Evolutionary conservation across 2,888 invertebrate species (phyloP).

Genomic region (Allacma fusca): DNA sequence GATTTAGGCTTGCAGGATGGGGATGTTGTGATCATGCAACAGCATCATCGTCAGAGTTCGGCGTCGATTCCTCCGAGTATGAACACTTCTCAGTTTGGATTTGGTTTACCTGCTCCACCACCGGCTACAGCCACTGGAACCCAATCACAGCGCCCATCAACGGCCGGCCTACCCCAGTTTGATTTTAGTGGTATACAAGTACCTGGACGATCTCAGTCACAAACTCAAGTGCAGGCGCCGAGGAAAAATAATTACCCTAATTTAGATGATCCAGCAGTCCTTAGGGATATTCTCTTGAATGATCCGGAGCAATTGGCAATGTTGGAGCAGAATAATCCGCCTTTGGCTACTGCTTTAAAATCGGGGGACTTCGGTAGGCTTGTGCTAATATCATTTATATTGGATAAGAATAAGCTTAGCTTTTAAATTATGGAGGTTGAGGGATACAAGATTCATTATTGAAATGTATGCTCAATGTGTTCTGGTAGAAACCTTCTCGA

Average conservation of each 20-base stretch:
- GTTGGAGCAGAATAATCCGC: slow-evolving; percentile 91
- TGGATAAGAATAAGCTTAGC: too few relatives aligned
- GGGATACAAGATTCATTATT: too few relatives aligned
- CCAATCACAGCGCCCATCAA: slow-evolving; percentile 42
- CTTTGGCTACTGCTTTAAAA: slow-evolving; percentile 87
- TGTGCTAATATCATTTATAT: too few relatives aligned
- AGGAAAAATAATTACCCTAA: slow-evolving; percentile 64
- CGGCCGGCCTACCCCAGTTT: slow-evolving; percentile 68
- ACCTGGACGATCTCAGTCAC: slow-evolving; percentile 66
- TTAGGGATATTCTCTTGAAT: slow-evolving; percentile 84
- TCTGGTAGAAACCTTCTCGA: slow-evolving; percentile 77
- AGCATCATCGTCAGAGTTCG: slow-evolving; percentile 64
- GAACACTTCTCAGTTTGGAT: slow-evolving; percentile 19
- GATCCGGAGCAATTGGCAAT: slow-evolving; percentile 91
- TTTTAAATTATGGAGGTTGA: too few relatives aligned
- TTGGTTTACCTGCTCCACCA: slow-evolving; percentile 11
- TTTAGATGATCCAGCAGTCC: slow-evolving; percentile 77
- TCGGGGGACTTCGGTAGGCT: slow-evolving; percentile 76
- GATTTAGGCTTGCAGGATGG: slow-evolving; percentile 86
- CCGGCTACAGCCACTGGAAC: background rate
- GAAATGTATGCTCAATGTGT: background rate
- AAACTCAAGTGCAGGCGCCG: slow-evolving; percentile 49
- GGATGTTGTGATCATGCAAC: slow-evolving; percentile 85
- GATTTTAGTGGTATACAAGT: slow-evolving; percentile 89
- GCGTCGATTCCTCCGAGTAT: background rate